phyloP scores from a whole-genome alignment of 2,113 vertebrate genomes.

The Petroica traversi region DNA sequence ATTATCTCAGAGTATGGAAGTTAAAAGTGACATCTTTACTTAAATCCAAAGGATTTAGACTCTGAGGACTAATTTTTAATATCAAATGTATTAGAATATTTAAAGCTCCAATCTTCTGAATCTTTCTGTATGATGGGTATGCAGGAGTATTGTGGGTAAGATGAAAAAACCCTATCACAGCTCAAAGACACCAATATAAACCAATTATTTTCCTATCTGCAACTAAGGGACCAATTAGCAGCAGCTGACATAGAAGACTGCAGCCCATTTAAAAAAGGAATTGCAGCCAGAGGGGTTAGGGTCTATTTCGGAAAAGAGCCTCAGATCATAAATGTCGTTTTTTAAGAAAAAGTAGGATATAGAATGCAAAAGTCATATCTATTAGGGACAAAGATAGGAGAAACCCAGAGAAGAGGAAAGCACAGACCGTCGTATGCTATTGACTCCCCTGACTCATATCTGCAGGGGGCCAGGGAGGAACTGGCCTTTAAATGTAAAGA shows the following conservation, averaged over 20 bases:
- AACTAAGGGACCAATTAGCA: slow-evolving; percentile 48
- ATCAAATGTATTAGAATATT: neutral
- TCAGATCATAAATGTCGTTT: neutral
- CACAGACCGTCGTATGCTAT: neutral
- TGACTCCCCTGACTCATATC: neutral
- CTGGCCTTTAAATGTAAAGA: neutral
- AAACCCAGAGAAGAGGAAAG: neutral
- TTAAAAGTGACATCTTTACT: neutral
- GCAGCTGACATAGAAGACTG: neutral
- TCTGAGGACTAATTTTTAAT: neutral
- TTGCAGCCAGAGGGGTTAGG: neutral
- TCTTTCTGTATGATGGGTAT: neutral
- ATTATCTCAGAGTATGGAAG: neutral
- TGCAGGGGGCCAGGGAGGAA: neutral
- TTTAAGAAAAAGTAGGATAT: neutral
- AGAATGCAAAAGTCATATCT: neutral
- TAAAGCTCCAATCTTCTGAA: neutral
- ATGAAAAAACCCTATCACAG: neutral
- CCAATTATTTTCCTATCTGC: slow-evolving; percentile 9
- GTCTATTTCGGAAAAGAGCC: neutral
- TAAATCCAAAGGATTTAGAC: neutral
- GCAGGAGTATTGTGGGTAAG: neutral
- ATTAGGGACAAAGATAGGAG: neutral
- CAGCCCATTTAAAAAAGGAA: neutral
- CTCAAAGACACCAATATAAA: neutral